Evolutionary conservation across 1,140 invertebrate genomes (phyloP), one percentile per base, ranked within the genome.

Genomic region (Stegodyphus mimosarum): DNA sequence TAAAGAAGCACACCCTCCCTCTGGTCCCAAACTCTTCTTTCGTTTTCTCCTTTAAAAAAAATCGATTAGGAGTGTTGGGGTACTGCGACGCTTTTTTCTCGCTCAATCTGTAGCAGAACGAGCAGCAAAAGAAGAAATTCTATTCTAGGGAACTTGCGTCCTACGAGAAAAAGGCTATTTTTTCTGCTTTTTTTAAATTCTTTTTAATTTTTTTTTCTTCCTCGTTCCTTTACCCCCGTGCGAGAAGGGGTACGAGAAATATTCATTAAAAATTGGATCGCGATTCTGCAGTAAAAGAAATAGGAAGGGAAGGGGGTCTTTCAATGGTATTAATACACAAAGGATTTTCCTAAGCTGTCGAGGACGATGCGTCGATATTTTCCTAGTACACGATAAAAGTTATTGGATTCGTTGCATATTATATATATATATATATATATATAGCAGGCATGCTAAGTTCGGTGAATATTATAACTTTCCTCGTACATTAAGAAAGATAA

Each of bases 41-140:
- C 78, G 48, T 60, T 80, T 80, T 80, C 78, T 80, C 69, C 69
- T 80, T 80, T 71, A 80, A 80, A 80, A 80, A 80, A 80, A 80
- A 80, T 80, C 78, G 78, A 80, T 80, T 80, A 80, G 69, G 33
- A 80, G 33, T 48, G 66, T 64, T 11, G 50, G 13, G 33, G 33
- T 63, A 7, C 18, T 76, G 53, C 76, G 64, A 78, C 76, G 49
- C 13, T 78, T 69, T 69, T 79, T 79, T 33, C 48, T 18, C 17
- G 78, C 69, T 80, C 78, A 80, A 80, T 80, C 78, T 80, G 78
- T 80, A 80, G 78, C 69, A 64, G 78, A 71, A 80, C 78, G 69
- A 80, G 53, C 13, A n/a, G 17, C 52, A 17, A 55, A 77, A 66
- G 7, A 70, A 79, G 66, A 80, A 80, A 71, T 71, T 71, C 53